A percentile compares a stretch with the other conserved stretches of the same genome.
phyloP scores from a whole-genome alignment of 1,140 invertebrate genomes.

The Pseudoatta argentina region DNA sequence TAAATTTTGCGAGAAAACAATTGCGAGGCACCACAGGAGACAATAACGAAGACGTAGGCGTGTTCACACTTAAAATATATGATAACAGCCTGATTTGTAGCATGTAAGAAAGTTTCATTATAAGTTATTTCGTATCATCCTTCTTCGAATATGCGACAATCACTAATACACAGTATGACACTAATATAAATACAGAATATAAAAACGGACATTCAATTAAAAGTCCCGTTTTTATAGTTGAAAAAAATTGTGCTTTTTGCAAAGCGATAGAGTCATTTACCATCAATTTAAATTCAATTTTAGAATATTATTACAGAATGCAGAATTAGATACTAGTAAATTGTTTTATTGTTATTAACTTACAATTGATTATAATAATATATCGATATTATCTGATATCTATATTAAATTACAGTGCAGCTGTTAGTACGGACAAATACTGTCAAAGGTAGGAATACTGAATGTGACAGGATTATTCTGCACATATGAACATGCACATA shows the following conservation, averaged over 20 bases:
- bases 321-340: neutral
- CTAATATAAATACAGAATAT: neutral
- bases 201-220: neutral
- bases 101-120: slow-evolving; percentile 42
- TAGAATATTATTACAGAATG: neutral
- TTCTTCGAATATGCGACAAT: neutral
- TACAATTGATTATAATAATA: slow-evolving; percentile 27
- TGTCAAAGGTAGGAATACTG: neutral
- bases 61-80: slow-evolving; percentile 32
- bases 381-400: neutral
- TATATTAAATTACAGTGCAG: slow-evolving; percentile 8
- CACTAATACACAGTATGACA: neutral
- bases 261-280: neutral
- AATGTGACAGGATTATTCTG: slow-evolving; percentile 38
- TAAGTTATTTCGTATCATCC: neutral
- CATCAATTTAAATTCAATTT: neutral
- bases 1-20: slow-evolving; percentile 53
- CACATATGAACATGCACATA: slow-evolving; percentile 25
- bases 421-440: slow-evolving; percentile 10
- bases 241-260: neutral
- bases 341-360: slow-evolving; percentile 8
- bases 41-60: slow-evolving; percentile 23
- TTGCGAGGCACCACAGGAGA: slow-evolving; percentile 38
- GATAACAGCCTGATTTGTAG: slow-evolving; percentile 42
- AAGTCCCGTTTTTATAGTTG: neutral